Evolutionary conservation across 1,140 invertebrate genomes (phyloP), one percentile per base, ranked within the genome.

Genomic region (Drosophila arizonae): DNA sequence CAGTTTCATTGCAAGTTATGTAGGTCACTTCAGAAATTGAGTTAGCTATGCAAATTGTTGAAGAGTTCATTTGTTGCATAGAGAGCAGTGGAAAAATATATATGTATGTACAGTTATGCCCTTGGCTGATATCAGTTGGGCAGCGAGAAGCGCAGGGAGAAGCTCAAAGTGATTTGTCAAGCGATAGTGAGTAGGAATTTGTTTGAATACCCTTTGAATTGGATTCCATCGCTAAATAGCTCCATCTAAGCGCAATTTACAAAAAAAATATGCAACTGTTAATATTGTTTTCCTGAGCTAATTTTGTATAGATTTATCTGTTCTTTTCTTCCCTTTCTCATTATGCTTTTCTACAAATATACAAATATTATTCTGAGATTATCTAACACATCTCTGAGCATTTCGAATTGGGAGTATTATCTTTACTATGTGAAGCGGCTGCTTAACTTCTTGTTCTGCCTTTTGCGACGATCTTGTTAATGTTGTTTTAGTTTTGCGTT

Each of bases 81-180:
- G 62, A 46, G 28, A 51, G 48, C 33, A 57, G 67, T 81, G 64
- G 65, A 82, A 81, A 81, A 81, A 81, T 78, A 82, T 72, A 60
- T 62, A 70, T 45, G 36, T 57, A 64, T 66, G 21, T 74, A 79
- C 56, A 62, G 65, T 48, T 79, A 52, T 54, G 77, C 51, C 51
- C 58, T 60, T 58, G 41, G 41, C 62, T 26, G 26, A 26, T 15
- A 33, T 45, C 48, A 13, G 30, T 9, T 39, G 24, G 60, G 41
- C 76, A 39, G 52, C 73, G 58, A 63, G 79, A 57, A 51, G 50
- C 24, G 24, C 21, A 24, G n/a, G 52, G 28, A 61, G 41, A 54
- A 57, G 26, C 13, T 17, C 10, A n/a, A 43, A 11, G 11, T 26
- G 36, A 43, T 43, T 48, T 50, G 33, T 33, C 33, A 9, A 33